Evolutionary conservation across 2,888 invertebrate genomes (phyloP).

Genomic region (Pandemis corylana): DNA sequence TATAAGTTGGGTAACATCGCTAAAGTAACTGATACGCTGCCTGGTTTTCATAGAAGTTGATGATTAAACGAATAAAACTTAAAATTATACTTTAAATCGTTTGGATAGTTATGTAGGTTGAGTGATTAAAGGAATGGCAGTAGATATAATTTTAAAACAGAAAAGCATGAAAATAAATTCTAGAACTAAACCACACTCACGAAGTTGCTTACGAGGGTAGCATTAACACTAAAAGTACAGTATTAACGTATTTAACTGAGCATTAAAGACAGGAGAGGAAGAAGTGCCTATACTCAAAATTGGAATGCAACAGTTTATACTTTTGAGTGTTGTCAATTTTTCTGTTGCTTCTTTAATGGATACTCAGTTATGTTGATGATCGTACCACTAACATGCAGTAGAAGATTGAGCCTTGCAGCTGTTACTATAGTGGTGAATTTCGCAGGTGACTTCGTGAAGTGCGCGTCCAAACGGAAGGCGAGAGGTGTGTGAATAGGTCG

Average conservation of each 20-base stretch:
- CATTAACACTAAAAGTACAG: constrained; percentile 28
- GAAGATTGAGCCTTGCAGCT: constrained; percentile 55
- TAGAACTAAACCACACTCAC: constrained; percentile 71
- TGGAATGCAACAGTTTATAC: not conserved
- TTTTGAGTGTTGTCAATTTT: not conserved
- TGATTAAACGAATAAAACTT: not conserved
- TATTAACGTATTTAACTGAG: not conserved
- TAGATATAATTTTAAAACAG: constrained; percentile 43
- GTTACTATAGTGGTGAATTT: constrained; percentile 71
- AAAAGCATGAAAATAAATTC: constrained; percentile 40
- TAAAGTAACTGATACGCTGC: not conserved
- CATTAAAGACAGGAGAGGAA: not conserved
- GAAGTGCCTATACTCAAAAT: not conserved
- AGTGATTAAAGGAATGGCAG: constrained; percentile 33
- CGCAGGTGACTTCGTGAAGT: constrained; percentile 84
- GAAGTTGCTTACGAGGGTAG: constrained; percentile 76
- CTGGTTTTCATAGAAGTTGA: not conserved
- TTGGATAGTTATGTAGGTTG: constrained; percentile 1
- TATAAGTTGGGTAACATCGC: not conserved
- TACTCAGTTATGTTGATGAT: not conserved
- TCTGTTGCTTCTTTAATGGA: not conserved
- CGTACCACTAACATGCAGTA: constrained; percentile 58
- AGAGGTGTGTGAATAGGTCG: constrained; percentile 82
- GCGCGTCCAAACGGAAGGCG: constrained; percentile 72
- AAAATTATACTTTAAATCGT: not conserved